These are phyloP conservation scores for Potamilus streckersoni DNA, from an alignment of 1,140 invertebrate species.

Conservation along the genomic window DNA sequence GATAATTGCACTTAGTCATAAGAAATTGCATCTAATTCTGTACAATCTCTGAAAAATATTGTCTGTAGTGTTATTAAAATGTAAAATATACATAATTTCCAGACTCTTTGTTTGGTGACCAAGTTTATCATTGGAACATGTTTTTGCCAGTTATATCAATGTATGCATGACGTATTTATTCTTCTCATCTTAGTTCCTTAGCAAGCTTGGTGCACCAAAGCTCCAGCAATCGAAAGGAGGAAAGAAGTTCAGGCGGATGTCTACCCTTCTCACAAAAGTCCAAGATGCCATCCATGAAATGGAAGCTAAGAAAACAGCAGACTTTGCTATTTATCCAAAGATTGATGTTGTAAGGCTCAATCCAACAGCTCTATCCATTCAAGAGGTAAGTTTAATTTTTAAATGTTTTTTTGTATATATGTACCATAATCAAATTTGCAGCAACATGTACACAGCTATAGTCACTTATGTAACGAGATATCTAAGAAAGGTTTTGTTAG, in stretches of 20 bases:
- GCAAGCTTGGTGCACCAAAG: conserved; percentile 26
- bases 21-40: no score
- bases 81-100: neutral
- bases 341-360: conserved; percentile 52
- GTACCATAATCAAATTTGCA: neutral
- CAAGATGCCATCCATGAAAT: conserved; percentile 40
- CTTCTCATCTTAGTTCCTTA: conserved; percentile 13
- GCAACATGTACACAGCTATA: no score
- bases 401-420: neutral
- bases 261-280: conserved; percentile 32
- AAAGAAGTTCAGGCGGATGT: conserved; percentile 33
- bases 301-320: conserved; percentile 26
- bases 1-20: no score
- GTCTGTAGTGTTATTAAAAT: neutral
- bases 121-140: neutral
- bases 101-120: neutral
- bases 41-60: no score
- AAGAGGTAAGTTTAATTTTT: conserved; percentile 41
- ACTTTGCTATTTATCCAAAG: conserved; percentile 55
- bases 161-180: neutral
- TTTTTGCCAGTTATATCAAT: no score
- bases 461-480: no score
- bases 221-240: conserved; percentile 17
- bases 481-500: no score
- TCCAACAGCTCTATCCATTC: conserved; percentile 51